Evolutionary conservation across 2,113 vertebrate genomes (phyloP).

Genomic region (Sapajus apella): DNA sequence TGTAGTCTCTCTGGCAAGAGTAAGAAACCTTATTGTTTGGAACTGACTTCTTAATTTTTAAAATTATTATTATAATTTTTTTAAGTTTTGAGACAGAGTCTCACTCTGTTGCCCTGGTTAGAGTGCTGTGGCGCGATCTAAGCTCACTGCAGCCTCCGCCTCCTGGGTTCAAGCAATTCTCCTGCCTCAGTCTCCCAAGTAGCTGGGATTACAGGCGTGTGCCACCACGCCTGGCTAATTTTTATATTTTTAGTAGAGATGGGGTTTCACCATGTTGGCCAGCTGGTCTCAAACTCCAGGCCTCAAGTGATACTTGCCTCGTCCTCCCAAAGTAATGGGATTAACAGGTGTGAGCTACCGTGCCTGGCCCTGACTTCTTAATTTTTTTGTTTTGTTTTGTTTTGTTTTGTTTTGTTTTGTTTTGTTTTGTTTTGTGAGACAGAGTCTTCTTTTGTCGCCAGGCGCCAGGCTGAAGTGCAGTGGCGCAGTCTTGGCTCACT

Average conservation of each 20-base stretch:
- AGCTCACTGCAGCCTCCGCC: not conserved
- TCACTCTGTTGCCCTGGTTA: not conserved
- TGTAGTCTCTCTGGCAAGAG: not conserved
- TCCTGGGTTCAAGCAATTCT: not conserved
- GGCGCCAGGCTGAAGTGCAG: too few species aligned
- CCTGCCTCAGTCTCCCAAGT: not conserved
- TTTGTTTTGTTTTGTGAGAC: too few species aligned
- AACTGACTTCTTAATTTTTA: conserved; percentile 36
- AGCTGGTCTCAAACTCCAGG: not conserved
- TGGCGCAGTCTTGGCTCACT: too few species aligned
- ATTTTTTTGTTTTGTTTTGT: too few species aligned
- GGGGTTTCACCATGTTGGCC: not conserved
- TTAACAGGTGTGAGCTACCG: not conserved
- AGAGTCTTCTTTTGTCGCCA: too few species aligned
- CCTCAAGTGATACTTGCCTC: not conserved
- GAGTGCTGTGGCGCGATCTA: not conserved
- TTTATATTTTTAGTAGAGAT: not conserved
- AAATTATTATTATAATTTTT: not conserved
- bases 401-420: too few species aligned
- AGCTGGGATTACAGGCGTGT: not conserved
- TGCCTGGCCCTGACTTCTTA: not conserved
- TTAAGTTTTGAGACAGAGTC: not conserved
- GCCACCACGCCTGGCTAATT: not conserved
- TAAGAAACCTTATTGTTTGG: conserved; percentile 2
- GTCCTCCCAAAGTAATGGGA: not conserved